phyloP scores from a whole-genome alignment of 2,888 invertebrate genomes.

The Leptarthrus brevirostris region DNA sequence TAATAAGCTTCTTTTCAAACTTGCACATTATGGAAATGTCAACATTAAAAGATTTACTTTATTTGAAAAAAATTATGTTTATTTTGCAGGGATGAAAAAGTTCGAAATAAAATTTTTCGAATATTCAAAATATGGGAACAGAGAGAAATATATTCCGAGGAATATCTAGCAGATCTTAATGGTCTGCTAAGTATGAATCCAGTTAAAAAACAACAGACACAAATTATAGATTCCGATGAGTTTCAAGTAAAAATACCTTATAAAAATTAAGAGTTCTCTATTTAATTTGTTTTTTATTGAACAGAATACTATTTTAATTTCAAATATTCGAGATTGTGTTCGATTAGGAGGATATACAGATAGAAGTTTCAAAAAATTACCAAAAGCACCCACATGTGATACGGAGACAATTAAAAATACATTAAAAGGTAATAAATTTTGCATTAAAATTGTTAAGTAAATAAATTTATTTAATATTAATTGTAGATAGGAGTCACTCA shows the following conservation, averaged over 20 bases:
- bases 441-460: neutral
- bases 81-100: conserved; percentile 82
- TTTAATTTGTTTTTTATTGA: too few relatives aligned
- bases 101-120: conserved; percentile 84
- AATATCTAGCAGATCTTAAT: conserved; percentile 87
- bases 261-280: neutral
- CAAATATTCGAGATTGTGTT: conserved; percentile 80
- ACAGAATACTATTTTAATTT: conserved; percentile 78
- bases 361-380: conserved; percentile 70
- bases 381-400: conserved; percentile 73
- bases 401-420: conserved; percentile 81
- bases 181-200: conserved; percentile 84
- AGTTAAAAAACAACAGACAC: conserved; percentile 62
- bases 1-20: too few relatives aligned
- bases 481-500: conserved; percentile 82
- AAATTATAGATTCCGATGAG: conserved; percentile 60
- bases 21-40: too few relatives aligned
- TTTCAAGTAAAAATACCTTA: conserved; percentile 58
- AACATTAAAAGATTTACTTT: too few relatives aligned
- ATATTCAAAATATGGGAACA: conserved; percentile 98
- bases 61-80: too few relatives aligned
- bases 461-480: neutral
- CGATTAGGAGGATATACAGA: conserved; percentile 81
- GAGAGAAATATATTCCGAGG: conserved; percentile 88
- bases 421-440: conserved; percentile 77